A percentile compares a stretch with the other conserved stretches of the same genome.
Evolutionary conservation across 2,113 vertebrate species (phyloP).

Genomic region (Aix galericulata): DNA sequence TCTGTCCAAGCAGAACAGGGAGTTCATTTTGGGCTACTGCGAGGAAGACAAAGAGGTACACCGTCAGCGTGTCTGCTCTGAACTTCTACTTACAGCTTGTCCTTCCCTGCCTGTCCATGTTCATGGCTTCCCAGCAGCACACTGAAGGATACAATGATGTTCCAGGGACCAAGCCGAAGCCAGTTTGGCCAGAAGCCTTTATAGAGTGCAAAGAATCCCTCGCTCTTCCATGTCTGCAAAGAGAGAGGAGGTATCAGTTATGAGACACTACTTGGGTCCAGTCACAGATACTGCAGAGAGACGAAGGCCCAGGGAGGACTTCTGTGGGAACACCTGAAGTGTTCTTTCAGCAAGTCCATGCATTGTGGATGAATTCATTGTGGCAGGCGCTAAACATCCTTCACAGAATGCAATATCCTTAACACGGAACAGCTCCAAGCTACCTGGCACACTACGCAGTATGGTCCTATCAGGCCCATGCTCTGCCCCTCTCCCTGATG

Average conservation of each 20-base stretch:
- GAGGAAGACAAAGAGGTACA: background rate
- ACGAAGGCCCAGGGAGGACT: background rate
- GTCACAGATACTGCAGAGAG: background rate
- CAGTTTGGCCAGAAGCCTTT: constrained; percentile 99
- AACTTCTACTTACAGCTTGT: background rate
- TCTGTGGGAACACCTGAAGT: background rate
- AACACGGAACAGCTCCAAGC: background rate
- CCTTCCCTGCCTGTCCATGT: background rate
- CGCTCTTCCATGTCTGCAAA: constrained; percentile 90
- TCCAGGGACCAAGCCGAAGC: constrained; percentile 96
- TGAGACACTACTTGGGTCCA: background rate
- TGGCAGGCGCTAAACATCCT: background rate
- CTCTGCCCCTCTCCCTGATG: background rate
- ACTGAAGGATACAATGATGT: constrained; percentile 97
- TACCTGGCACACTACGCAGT: background rate
- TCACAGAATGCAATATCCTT: background rate
- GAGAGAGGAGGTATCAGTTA: background rate
- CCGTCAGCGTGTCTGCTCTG: accelerated
- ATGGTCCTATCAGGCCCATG: background rate
- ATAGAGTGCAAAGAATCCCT: constrained; percentile 96
- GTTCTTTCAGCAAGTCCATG: no score
- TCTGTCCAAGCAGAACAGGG: background rate
- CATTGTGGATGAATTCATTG: background rate
- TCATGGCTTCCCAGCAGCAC: background rate
- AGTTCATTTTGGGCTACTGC: background rate